Evolutionary conservation across 2,888 invertebrate species (phyloP).

Genomic region (Acrobasis suavella): DNA sequence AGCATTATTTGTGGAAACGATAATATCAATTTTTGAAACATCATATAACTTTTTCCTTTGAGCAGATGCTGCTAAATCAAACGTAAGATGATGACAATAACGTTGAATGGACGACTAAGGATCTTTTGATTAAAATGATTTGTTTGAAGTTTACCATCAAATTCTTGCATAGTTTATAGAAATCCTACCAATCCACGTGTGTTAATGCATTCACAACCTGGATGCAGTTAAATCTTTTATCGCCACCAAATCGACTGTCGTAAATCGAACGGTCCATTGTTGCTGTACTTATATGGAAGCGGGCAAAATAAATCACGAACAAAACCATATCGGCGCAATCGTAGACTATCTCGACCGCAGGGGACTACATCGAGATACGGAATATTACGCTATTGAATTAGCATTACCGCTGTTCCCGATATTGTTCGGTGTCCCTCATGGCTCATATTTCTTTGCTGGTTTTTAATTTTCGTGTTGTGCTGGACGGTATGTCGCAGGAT

Average conservation of each 20-base stretch:
- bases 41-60: too few species aligned
- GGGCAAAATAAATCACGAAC: conserved; percentile 80
- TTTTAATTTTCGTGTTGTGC: conserved; percentile 63
- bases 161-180: not conserved
- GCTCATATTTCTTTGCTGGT: conserved; percentile 62
- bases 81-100: too few species aligned
- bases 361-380: conserved; percentile 65
- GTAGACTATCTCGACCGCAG: conserved; percentile 72
- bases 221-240: conserved; percentile 70
- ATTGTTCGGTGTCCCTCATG: conserved; percentile 54
- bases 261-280: conserved; percentile 78
- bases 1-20: too few species aligned
- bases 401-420: conserved; percentile 75
- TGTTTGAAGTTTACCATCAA: not conserved
- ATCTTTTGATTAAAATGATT: not conserved
- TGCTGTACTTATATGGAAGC: conserved; percentile 77
- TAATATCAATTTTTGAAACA: too few species aligned
- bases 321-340: conserved; percentile 77
- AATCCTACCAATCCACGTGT: conserved; percentile 29
- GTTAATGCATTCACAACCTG: conserved; percentile 50
- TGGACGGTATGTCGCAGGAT: conserved; percentile 48
- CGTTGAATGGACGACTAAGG: too few species aligned
- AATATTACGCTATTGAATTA: conserved; percentile 80
- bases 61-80: too few species aligned
- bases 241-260: conserved; percentile 77